Evolutionary conservation across 2,797 vertebrate genomes (phyloP).

Genomic region (Tokudaia tokunoshimensis): DNA sequence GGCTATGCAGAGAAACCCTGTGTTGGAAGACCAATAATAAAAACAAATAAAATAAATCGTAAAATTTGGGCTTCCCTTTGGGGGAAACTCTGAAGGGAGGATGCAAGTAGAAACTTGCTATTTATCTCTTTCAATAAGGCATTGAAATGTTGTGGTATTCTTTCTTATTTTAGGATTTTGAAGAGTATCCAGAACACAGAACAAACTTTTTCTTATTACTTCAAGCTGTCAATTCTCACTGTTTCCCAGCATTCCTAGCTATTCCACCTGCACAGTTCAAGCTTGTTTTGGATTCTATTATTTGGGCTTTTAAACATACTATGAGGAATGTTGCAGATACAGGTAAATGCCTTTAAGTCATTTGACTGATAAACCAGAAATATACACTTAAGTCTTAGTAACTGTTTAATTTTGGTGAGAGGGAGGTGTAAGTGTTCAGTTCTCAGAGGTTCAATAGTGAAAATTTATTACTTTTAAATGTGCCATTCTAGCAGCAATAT

Average conservation of each 20-base stretch:
- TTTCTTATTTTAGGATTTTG: conserved; percentile 93
- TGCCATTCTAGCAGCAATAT: neutral
- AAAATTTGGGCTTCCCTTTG: neutral
- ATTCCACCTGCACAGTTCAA: conserved; percentile 99
- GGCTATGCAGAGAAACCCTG: neutral
- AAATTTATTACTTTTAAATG: neutral
- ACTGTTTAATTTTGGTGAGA: neutral
- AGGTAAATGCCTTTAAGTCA: conserved; percentile 87
- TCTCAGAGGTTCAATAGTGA: neutral
- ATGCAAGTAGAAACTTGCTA: neutral
- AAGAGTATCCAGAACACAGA: conserved; percentile 98
- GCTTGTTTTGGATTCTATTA: conserved; percentile 99
- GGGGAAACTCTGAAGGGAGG: neutral
- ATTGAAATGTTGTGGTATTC: conserved; percentile 44
- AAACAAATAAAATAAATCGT: neutral
- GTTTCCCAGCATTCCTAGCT: conserved; percentile 98
- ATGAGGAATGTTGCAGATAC: conserved; percentile 99
- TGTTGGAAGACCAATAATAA: neutral
- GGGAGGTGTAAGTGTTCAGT: too few relatives aligned
- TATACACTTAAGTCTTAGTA: neutral
- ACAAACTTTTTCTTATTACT: conserved; percentile 99
- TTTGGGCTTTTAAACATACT: conserved; percentile 99
- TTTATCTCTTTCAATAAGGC: neutral
- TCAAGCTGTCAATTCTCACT: conserved; percentile 99
- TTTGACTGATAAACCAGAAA: neutral